Evolutionary conservation across 2,797 vertebrate species (phyloP).

Genomic region (Pelobates cultripes): DNA sequence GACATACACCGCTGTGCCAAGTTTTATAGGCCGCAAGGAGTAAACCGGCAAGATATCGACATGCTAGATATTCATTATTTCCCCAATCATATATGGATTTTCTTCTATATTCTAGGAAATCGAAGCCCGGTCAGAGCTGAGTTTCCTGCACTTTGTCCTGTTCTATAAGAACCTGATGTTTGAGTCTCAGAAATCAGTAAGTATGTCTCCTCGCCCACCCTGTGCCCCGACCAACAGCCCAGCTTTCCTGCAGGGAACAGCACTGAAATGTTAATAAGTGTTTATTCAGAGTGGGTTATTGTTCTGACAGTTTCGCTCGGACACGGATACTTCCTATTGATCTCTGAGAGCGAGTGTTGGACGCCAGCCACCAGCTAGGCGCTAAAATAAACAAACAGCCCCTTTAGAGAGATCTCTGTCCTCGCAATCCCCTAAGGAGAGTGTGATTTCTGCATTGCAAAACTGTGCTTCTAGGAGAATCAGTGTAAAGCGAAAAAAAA

Average conservation of each 20-base stretch:
- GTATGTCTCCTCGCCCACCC: slow-evolving; percentile 47
- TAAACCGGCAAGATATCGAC: too few relatives aligned
- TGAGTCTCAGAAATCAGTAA: slow-evolving; percentile 83
- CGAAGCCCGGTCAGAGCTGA: slow-evolving; percentile 80
- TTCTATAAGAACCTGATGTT: slow-evolving; percentile 89
- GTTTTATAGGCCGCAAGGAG: background rate
- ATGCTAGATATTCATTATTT: too few relatives aligned
- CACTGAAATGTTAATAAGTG: slow-evolving; percentile 22
- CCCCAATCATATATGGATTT: background rate
- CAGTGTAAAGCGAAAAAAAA: too few relatives aligned
- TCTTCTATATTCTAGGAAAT: slow-evolving; percentile 72
- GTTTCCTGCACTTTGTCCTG: slow-evolving; percentile 80
- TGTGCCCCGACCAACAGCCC: too few relatives aligned
- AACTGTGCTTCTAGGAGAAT: too few relatives aligned
- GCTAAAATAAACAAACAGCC: too few relatives aligned
- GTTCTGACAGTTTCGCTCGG: background rate
- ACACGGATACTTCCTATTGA: background rate
- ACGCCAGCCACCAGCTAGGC: background rate
- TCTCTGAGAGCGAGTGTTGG: background rate
- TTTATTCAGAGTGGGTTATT: slow-evolving; percentile 2
- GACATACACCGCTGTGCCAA: too few relatives aligned
- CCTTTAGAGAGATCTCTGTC: too few relatives aligned
- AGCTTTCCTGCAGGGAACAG: background rate
- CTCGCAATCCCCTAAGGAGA: too few relatives aligned
- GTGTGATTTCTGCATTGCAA: too few relatives aligned